Evolutionary conservation across 1,140 invertebrate species (phyloP), one percentile per base, ranked within the genome.

Genomic region (Drosophila leontia): DNA sequence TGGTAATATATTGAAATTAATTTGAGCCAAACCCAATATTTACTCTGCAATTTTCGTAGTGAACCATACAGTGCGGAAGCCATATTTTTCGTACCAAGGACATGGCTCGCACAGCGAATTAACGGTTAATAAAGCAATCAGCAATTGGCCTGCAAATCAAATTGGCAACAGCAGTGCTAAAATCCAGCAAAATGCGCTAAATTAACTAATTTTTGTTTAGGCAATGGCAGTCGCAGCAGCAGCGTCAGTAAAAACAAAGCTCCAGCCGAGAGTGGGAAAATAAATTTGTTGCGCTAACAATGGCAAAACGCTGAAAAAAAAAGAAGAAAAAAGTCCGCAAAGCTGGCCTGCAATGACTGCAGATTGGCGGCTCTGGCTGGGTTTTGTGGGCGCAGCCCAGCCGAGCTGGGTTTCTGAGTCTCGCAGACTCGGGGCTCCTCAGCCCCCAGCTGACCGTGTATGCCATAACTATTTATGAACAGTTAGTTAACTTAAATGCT

Each of bases 391-490:
- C 85, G 81, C 85, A 90, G 84, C 76, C 59, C 53, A 58, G 39
- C 32, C 44, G 42, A 67, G 42, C 57, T 37, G 63, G 13, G 57
- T 41, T 37, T 53, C 23, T 41, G 13, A 37, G 45, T 26, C 35
- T 32, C 9, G 29, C 35, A 56, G 55, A 57, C 35, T 17, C 35
- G 2, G 26, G 39, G 61, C 17, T 61, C 26, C 58, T 39, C 26
- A 61, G 61, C 35, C 53, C 53, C 53, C 39, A 37, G 61, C 75
- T 87, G 82, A 74, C 85, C 77, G 84, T 90, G 85, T 87, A 87
- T 90, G 86, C 85, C 86, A 90, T 90, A 91, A 90, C 85, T 90
- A 90, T 90, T 90, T 90, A 90, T 90, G 85, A 90, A 90, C 85
- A 90, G 85, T 90, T 90, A 90, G 86, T 90, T 90, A 90, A 85